Evolutionary conservation across 2,113 vertebrate species (phyloP), one percentile per base, ranked within the genome.

Genomic region (Gallinago paraguaiae): DNA sequence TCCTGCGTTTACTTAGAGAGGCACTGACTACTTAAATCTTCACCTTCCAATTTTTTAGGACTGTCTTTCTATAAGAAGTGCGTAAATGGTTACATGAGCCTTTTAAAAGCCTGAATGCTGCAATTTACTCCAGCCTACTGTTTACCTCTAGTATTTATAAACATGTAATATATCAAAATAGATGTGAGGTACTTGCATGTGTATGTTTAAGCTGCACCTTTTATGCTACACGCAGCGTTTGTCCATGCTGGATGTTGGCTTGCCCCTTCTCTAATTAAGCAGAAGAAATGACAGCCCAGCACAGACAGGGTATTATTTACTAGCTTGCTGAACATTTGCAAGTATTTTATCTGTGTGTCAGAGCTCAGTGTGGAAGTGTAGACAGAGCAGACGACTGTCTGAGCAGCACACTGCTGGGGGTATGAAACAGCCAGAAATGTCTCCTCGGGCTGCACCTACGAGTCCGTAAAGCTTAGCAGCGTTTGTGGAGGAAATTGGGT

Each of bases 11-110:
- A 43, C 94, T 90, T 89, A 86, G 78, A 77, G 54, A 83, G 35
- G 13, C 59, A 46, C 27, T 39, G 43, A 86, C 86, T 84, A 23
- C 74, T 94, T 95, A 85, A 82, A 87, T 83, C 90, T 91, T 80
- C 48, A 83, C 64, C 39, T 60, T 27, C 3, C 0, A 1, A n/a
- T 56, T 87, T 86, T 88, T 67, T 64, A 74, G 13, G 33, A 68
- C 63, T 48, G 25, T 51, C 69, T 88, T 22, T 48, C 50, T 64
- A n/a, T 37, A 67, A 64, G 18, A 83, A 69, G 22, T 60, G 20
- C 0, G 0, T 72, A 77, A 93, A 83, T 67, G 14, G 37, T 37
- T 69, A 35, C 13, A 30, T 19, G 71, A 84, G 64, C 10, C 37
- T 72, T 83, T 88, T 39, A 45, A 81, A 82, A 92, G 16, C 15